Percentiles rank a stretch among this genome's conserved stretches.
These are phyloP conservation scores for Acrobasis repandana DNA, from an alignment of 2,888 invertebrate genomes.

Conservation along the genomic window DNA sequence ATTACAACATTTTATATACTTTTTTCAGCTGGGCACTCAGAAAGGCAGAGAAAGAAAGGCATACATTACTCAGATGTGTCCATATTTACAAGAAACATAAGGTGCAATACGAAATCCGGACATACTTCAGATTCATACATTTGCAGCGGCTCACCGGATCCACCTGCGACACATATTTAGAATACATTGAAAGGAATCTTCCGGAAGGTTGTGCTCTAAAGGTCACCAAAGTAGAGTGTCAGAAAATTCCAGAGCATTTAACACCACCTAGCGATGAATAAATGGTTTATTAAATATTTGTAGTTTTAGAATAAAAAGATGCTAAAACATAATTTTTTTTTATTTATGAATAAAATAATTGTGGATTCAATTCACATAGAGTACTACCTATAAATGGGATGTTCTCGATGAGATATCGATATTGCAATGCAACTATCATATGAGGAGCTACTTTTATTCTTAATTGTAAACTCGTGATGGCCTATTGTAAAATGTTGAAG, in stretches of 20 bases:
- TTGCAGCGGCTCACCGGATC: constrained; percentile 95
- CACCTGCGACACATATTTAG: constrained; percentile 96
- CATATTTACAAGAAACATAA: constrained; percentile 96
- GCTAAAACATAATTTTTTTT: not conserved
- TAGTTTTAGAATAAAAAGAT: constrained; percentile 12
- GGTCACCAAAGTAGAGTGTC: constrained; percentile 89
- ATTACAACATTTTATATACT: not conserved
- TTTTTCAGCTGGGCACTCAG: constrained; percentile 87
- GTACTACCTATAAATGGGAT: not conserved
- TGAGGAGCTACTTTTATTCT: too few species aligned
- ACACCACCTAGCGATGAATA: constrained; percentile 63
- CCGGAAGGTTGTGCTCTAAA: constrained; percentile 98
- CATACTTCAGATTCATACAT: constrained; percentile 93
- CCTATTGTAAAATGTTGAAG: too few species aligned
- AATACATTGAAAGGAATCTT: constrained; percentile 97
- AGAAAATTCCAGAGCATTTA: constrained; percentile 81
- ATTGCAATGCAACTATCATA: too few species aligned
- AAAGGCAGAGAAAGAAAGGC: constrained; percentile 89
- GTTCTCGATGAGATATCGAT: too few species aligned
- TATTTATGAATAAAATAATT: constrained; percentile 1
- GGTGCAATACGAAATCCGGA: constrained; percentile 97
- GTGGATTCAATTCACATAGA: not conserved
- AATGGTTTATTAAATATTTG: constrained; percentile 28
- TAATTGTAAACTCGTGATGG: too few species aligned
- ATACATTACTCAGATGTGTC: constrained; percentile 92